Evolutionary conservation across 2,797 vertebrate genomes (phyloP).

Genomic region (Luscinia megarhynchos): DNA sequence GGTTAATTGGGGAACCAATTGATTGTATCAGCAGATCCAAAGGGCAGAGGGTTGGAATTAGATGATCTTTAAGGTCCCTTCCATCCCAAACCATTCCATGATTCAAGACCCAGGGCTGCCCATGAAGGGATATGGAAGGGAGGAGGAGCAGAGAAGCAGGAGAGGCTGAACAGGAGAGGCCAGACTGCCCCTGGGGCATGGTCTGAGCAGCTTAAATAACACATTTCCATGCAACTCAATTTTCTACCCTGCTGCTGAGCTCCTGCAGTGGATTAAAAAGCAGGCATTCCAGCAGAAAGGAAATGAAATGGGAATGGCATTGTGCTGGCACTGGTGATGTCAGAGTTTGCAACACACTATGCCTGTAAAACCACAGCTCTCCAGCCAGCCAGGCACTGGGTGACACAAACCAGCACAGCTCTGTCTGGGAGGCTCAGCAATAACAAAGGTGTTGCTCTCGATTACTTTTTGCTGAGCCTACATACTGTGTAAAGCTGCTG

Average conservation of each 20-base stretch:
- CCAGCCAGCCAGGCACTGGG: background rate
- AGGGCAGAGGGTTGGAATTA: background rate
- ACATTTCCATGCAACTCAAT: background rate
- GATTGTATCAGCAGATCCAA: background rate
- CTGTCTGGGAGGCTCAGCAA: conserved; percentile 15
- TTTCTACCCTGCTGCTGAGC: background rate
- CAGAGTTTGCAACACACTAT: background rate
- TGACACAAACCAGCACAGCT: background rate
- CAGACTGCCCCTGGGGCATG: background rate
- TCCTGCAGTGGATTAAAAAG: background rate
- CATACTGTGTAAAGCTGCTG: background rate
- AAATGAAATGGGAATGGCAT: background rate
- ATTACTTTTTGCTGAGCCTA: conserved; percentile 53
- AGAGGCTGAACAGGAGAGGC: background rate
- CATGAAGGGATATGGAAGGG: background rate
- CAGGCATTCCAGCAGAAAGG: background rate
- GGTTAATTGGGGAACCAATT: background rate
- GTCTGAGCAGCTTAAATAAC: background rate
- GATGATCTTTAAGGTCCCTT: background rate
- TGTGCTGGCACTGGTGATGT: background rate
- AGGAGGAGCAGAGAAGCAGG: background rate
- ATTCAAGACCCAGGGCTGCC: background rate
- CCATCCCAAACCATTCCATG: background rate
- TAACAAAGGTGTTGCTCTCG: background rate
- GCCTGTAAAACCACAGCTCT: background rate